Evolutionary conservation across 2,797 vertebrate species (phyloP).

Genomic region (Microtus agrestis): DNA sequence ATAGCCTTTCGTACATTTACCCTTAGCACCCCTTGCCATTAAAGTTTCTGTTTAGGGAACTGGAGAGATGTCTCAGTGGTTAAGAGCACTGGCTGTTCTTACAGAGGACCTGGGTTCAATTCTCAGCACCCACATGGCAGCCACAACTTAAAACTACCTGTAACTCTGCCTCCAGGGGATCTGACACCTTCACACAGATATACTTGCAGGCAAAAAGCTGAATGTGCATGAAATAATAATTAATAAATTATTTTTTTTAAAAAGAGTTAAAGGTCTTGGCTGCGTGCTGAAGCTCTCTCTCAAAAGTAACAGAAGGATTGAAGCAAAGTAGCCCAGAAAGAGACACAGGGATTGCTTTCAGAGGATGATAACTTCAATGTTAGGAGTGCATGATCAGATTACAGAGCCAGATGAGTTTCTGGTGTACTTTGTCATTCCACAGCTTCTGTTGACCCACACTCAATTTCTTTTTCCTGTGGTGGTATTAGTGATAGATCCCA

Average conservation of each 20-base stretch:
- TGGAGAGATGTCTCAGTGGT: neutral
- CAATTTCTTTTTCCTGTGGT: neutral
- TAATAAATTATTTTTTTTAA: neutral
- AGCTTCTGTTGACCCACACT: neutral
- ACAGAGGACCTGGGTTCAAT: neutral
- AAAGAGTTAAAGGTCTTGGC: neutral
- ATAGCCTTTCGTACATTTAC: neutral
- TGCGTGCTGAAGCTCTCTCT: neutral
- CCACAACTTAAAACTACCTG: neutral
- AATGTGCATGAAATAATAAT: neutral
- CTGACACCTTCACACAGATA: neutral
- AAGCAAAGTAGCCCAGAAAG: neutral
- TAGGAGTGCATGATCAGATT: neutral
- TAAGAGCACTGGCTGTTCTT: neutral
- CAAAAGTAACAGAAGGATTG: neutral
- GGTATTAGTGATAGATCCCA: neutral
- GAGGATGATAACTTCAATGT: neutral
- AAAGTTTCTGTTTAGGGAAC: neutral
- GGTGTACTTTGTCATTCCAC: neutral
- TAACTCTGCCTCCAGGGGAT: neutral
- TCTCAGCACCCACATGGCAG: neutral
- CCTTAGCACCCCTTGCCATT: neutral
- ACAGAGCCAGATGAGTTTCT: neutral
- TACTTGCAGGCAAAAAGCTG: neutral
- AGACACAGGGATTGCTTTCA: neutral